These are phyloP conservation scores for Chaetogeoica ovagalla DNA, from an alignment of 2,888 invertebrate genomes.

Conservation along the genomic window DNA sequence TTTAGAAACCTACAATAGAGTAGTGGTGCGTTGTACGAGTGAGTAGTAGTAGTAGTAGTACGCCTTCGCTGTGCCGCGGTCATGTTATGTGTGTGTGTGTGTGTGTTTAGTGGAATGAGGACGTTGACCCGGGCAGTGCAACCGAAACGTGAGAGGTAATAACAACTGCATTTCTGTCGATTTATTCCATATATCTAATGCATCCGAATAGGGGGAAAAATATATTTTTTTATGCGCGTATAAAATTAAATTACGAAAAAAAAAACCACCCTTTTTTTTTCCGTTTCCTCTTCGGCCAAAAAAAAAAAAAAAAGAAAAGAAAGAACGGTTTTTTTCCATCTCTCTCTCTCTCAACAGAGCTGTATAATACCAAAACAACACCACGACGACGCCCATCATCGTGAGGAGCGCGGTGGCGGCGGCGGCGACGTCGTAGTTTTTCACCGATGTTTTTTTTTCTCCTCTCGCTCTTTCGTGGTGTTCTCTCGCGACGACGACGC, in stretches of 20 bases:
- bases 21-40: neutral
- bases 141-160: constrained; percentile 50
- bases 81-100: constrained; percentile 16
- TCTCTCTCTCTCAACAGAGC: no score
- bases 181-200: constrained; percentile 4
- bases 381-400: no score
- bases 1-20: constrained; percentile 30
- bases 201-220: no score
- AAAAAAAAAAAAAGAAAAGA: neutral
- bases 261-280: no score
- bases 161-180: constrained; percentile 35
- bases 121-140: constrained; percentile 48
- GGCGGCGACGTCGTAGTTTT: constrained; percentile 12
- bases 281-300: neutral
- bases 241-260: no score
- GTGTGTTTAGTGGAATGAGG: constrained; percentile 52
- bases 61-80: constrained; percentile 23
- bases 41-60: no score
- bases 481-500: constrained; percentile 2
- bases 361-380: no score
- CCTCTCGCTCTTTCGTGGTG: neutral
- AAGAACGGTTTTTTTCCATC: neutral
- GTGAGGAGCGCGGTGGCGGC: no score
- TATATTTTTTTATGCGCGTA: no score
- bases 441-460: constrained; percentile 35